Evolutionary conservation across 2,797 vertebrate species (phyloP).

Genomic region (Gastrophryne carolinensis): DNA sequence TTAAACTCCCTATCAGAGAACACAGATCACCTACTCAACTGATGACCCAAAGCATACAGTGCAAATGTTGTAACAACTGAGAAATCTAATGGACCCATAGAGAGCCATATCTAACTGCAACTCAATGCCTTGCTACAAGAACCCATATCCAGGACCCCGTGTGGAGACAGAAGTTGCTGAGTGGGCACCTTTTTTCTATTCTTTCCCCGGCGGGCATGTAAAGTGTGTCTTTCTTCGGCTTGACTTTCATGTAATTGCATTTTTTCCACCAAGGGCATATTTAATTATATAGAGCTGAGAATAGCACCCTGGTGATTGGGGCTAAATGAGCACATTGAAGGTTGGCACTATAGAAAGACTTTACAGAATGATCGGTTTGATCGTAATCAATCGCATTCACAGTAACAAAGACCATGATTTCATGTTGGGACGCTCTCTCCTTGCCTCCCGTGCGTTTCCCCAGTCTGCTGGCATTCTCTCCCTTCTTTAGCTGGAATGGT

Average conservation of each 20-base stretch:
- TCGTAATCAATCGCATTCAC: constrained; percentile 49
- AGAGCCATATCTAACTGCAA: too few species aligned
- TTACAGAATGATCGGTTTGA: constrained; percentile 10
- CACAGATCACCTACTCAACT: too few species aligned
- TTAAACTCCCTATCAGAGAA: too few species aligned
- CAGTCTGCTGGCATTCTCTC: background rate
- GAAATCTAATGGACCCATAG: too few species aligned
- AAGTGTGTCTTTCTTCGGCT: background rate
- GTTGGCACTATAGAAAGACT: constrained; percentile 36
- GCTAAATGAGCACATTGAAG: constrained; percentile 35
- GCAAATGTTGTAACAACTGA: too few species aligned
- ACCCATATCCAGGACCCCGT: too few species aligned
- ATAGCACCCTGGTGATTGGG: constrained; percentile 42
- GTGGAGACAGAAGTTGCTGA: too few species aligned
- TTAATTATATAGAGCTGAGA: constrained; percentile 49
- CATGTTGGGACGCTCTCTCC: background rate
- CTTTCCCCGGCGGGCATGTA: background rate
- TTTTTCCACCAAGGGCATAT: constrained; percentile 33
- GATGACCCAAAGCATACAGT: too few species aligned
- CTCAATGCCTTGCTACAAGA: too few species aligned
- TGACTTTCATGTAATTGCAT: constrained; percentile 42
- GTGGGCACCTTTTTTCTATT: background rate
- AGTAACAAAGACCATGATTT: constrained; percentile 35
- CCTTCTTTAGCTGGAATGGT: constrained; percentile 1
- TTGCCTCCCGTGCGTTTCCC: constrained; percentile 25